Percentiles rank a stretch among this genome's conserved stretches.
Conservation (phyloP, 1,140 invertebrate species). For the Listronotus oregonensis region DNA sequence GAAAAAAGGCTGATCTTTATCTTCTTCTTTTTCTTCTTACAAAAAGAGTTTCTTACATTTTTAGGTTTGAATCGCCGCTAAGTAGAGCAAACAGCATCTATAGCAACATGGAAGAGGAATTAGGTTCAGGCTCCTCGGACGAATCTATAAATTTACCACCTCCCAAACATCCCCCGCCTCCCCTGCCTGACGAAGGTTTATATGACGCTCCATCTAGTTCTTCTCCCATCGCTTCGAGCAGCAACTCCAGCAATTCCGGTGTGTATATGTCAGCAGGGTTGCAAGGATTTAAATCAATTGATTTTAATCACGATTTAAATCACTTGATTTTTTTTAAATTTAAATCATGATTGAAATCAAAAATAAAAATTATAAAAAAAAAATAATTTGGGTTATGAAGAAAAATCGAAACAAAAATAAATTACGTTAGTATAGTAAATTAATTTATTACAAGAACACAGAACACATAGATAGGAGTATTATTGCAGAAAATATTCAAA, state of each 20-base stretch:
- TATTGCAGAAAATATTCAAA: no score
- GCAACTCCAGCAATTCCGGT: conserved; percentile 55
- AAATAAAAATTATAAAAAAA: background rate
- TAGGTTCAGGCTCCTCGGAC: conserved; percentile 40
- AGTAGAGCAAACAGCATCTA: conserved; percentile 39
- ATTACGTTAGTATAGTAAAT: no score
- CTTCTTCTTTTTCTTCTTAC: no score
- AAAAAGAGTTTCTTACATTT: conserved; percentile 28
- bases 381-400: no score
- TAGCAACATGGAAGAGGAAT: conserved; percentile 45
- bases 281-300: no score
- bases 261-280: conserved; percentile 38
- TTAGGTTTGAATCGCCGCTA: conserved; percentile 52
- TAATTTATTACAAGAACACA: no score
- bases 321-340: no score
- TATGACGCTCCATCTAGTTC: conserved; percentile 62
- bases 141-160: conserved; percentile 59
- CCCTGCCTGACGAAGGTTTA: conserved; percentile 62
- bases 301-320: no score
- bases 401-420: no score
- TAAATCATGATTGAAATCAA: no score
- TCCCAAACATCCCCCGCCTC: conserved; percentile 64
- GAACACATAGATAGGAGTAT: no score
- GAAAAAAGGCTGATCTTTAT: no score
- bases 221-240: conserved; percentile 51